Percentiles rank a stretch among this genome's conserved stretches.
phyloP scores from a whole-genome alignment of 2,888 invertebrate genomes.

The Pachliopta kotzebuea region DNA sequence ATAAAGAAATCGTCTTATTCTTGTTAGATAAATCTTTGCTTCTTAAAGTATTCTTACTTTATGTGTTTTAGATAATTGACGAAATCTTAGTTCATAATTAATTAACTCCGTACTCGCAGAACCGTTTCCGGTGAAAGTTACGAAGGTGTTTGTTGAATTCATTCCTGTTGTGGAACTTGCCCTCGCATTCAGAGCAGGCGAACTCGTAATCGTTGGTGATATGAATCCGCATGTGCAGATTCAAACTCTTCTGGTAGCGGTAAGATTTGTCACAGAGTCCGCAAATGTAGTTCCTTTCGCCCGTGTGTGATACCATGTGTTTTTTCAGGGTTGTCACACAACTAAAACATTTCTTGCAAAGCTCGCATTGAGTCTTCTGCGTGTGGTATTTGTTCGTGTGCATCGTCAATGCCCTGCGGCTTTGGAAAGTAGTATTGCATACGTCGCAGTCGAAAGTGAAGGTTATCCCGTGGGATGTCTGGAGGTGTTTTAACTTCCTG shows the following conservation, averaged over 20 bases:
- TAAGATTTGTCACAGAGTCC: constrained; percentile 73
- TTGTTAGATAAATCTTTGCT: not conserved
- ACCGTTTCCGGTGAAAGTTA: constrained; percentile 55
- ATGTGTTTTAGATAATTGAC: not conserved
- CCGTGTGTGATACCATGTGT: constrained; percentile 58
- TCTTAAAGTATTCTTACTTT: not conserved
- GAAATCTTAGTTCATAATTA: not conserved
- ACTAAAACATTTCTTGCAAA: constrained; percentile 73
- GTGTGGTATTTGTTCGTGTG: constrained; percentile 63
- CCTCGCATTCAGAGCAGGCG: constrained; percentile 51
- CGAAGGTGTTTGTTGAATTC: constrained; percentile 54
- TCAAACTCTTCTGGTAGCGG: constrained; percentile 66
- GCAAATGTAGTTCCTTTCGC: constrained; percentile 58
- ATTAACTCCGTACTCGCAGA: constrained; percentile 41
- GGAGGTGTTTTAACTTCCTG: constrained; percentile 60
- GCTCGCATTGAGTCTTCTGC: constrained; percentile 65
- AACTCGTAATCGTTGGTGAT: constrained; percentile 41
- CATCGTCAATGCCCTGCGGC: constrained; percentile 53
- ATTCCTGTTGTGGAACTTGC: constrained; percentile 42
- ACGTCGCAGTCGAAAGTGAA: constrained; percentile 58
- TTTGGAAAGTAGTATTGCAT: constrained; percentile 55
- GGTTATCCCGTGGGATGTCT: constrained; percentile 56
- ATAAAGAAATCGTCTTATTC: not conserved
- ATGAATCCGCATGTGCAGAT: constrained; percentile 63
- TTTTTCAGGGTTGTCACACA: constrained; percentile 56